Evolutionary conservation across 2,797 vertebrate species (phyloP).

Genomic region (Cheirogaleus major): DNA sequence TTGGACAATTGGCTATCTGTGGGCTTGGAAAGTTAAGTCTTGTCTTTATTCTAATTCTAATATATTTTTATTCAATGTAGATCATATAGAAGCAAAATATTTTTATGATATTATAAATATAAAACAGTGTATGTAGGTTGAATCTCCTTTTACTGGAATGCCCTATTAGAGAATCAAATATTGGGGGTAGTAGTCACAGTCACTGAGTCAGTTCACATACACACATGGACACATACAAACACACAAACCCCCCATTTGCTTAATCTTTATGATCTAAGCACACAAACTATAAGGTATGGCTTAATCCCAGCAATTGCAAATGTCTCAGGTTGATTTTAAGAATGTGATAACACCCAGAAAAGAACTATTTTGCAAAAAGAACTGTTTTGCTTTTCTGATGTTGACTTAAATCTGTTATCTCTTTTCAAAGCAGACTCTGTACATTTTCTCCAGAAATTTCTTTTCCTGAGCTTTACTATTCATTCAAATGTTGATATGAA

Average conservation of each 20-base stretch:
- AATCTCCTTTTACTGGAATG: background rate
- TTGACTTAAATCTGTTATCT: background rate
- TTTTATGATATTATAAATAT: background rate
- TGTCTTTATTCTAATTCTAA: background rate
- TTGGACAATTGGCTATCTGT: background rate
- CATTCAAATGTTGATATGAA: background rate
- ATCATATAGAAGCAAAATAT: background rate
- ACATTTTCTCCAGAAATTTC: background rate
- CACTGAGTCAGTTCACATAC: background rate
- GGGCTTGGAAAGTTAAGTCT: background rate
- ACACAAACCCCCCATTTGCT: background rate
- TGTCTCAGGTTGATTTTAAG: background rate
- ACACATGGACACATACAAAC: background rate
- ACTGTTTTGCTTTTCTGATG: background rate
- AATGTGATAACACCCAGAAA: background rate
- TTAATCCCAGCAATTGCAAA: background rate
- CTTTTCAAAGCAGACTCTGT: background rate
- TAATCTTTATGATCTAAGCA: background rate
- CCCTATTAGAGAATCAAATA: background rate
- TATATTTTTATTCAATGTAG: background rate
- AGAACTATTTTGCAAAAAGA: background rate
- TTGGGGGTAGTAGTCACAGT: background rate
- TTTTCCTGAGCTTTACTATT: background rate
- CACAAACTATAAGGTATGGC: background rate
- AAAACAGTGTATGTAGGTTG: background rate